These are phyloP conservation scores for Mesitornis unicolor DNA, from an alignment of 2,113 vertebrate species.

Conservation along the genomic window DNA sequence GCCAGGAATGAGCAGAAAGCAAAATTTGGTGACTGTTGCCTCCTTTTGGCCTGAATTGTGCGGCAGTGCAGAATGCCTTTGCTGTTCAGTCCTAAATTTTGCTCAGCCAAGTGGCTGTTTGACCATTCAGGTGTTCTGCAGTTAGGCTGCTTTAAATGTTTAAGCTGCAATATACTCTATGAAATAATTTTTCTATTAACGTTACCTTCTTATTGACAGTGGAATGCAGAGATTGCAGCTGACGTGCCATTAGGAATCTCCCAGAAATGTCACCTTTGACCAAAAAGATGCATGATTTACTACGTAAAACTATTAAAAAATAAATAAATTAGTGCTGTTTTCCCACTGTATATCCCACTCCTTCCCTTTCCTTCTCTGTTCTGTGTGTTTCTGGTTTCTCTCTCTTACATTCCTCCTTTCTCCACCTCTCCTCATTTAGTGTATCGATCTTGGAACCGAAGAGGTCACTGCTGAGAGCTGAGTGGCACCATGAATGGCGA, in stretches of 20 bases:
- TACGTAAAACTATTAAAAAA: not conserved
- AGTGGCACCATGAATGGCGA: not conserved
- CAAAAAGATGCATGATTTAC: not conserved
- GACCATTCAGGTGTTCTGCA: not conserved
- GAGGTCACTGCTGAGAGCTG: not conserved
- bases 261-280: not conserved
- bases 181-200: not conserved
- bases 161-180: not conserved
- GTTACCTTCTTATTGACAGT: not conserved
- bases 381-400: not conserved
- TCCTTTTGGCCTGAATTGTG: constrained; percentile 15
- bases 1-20: not conserved
- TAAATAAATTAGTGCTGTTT: not conserved
- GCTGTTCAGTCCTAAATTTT: not conserved
- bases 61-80: not conserved
- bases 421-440: not conserved
- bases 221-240: not conserved
- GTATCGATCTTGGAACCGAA: not conserved
- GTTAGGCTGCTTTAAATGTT: not conserved
- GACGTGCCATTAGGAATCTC: not conserved
- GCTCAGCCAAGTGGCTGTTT: not conserved
- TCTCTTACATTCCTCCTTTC: not conserved
- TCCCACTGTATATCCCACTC: not conserved
- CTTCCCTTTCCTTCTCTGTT: not conserved
- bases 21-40: constrained; percentile 7